These are phyloP conservation scores for Asarcornis scutulata DNA, from an alignment of 2,113 vertebrate genomes.

Conservation along the genomic window DNA sequence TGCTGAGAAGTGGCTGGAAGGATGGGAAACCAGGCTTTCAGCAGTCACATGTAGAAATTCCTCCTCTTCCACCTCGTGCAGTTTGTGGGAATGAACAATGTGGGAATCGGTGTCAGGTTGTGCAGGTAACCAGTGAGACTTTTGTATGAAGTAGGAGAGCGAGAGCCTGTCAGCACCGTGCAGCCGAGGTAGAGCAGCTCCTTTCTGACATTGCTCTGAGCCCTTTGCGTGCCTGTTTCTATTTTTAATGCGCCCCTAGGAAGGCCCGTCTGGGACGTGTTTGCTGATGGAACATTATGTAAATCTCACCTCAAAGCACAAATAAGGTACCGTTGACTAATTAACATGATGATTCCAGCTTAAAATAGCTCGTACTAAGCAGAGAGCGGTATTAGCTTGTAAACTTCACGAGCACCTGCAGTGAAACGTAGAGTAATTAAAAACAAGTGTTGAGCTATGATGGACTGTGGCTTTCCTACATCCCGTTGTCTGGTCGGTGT, in stretches of 20 bases:
- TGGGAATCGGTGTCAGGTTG: neutral
- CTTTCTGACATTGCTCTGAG: neutral
- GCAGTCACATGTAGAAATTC: rapidly evolving
- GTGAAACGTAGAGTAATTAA: neutral
- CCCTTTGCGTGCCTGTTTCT: neutral
- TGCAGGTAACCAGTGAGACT: neutral
- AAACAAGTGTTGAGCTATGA: neutral
- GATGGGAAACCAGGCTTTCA: rapidly evolving
- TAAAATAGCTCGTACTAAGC: neutral
- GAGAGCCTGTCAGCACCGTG: neutral
- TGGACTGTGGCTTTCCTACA: neutral
- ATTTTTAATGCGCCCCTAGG: neutral
- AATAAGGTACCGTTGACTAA: neutral
- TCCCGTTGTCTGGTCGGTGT: neutral
- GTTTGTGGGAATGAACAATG: neutral
- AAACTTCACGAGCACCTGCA: neutral
- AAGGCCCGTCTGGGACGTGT: neutral
- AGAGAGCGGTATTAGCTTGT: neutral
- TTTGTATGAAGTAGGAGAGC: neutral
- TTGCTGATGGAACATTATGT: neutral
- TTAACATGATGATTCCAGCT: neutral
- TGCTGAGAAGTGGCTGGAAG: neutral
- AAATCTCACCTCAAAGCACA: slow-evolving; percentile 22
- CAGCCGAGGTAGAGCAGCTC: neutral
- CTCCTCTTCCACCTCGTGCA: rapidly evolving